Evolutionary conservation across 2,797 vertebrate species (phyloP).

Genomic region (Mycteria americana): DNA sequence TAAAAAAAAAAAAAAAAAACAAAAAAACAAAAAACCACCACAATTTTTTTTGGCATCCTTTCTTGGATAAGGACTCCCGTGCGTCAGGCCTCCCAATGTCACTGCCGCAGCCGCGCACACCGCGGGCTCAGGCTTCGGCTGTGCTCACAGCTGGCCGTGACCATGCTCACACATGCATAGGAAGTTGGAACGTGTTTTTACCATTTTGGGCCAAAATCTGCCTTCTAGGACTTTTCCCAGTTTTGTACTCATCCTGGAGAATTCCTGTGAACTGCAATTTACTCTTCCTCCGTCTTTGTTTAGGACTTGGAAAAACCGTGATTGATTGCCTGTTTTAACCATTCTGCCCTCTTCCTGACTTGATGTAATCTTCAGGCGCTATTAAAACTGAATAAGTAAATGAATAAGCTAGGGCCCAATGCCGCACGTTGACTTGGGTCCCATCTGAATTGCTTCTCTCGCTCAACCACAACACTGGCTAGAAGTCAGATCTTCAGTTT

Average conservation of each 20-base stretch:
- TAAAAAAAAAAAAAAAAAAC: neutral
- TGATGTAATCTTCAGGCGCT: neutral
- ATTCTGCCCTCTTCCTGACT: neutral
- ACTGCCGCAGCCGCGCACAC: neutral
- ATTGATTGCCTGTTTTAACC: neutral
- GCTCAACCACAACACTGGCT: neutral
- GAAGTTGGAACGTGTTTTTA: constrained; percentile 3
- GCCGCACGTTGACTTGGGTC: neutral
- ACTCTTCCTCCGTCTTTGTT: neutral
- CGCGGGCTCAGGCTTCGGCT: neutral
- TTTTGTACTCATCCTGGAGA: neutral
- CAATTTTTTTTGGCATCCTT: neutral
- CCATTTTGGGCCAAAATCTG: constrained; percentile 11
- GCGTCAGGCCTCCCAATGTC: neutral
- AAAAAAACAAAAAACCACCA: neutral
- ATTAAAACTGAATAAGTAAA: neutral
- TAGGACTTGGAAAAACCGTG: neutral
- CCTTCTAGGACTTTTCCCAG: neutral
- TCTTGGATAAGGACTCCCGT: neutral
- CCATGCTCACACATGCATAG: neutral
- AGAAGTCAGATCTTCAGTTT: neutral
- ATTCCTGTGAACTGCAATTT: constrained; percentile 1
- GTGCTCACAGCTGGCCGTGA: neutral
- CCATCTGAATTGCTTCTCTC: neutral
- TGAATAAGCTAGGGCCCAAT: neutral